Percentiles rank a stretch among this genome's conserved stretches.
Evolutionary conservation across 2,888 invertebrate genomes (phyloP).

Genomic region (Cheilosia scutellata): DNA sequence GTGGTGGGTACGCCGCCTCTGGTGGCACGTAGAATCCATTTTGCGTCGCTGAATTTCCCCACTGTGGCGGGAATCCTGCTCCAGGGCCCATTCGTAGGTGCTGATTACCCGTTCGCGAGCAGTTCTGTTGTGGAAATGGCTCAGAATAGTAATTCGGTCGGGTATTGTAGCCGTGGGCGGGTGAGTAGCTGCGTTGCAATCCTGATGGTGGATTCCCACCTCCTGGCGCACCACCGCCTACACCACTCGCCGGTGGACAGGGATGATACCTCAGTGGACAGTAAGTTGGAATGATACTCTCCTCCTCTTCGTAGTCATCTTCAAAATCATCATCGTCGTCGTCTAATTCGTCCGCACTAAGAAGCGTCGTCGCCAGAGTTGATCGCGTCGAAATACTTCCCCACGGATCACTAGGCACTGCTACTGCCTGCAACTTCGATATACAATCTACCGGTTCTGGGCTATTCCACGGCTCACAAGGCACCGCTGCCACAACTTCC

Average conservation of each 20-base stretch:
- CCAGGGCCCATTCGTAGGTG: conserved; percentile 80
- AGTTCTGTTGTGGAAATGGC: conserved; percentile 84
- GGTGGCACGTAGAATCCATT: conserved; percentile 78
- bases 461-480: conserved; percentile 82
- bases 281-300: conserved; percentile 84
- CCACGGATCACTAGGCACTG: conserved; percentile 88
- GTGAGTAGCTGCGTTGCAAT: conserved; percentile 77
- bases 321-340: conserved; percentile 84
- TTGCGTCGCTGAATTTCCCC: conserved; percentile 76
- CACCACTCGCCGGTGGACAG: conserved; percentile 77
- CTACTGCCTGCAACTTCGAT: conserved; percentile 89
- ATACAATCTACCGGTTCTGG: conserved; percentile 85
- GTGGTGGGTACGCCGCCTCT: conserved; percentile 81
- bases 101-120: conserved; percentile 84
- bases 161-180: conserved; percentile 81
- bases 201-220: conserved; percentile 42
- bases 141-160: conserved; percentile 84
- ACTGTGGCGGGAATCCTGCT: conserved; percentile 78
- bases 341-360: conserved; percentile 83
- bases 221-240: conserved; percentile 17
- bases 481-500: conserved; percentile 82
- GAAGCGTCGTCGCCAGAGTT: conserved; percentile 83
- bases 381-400: conserved; percentile 83
- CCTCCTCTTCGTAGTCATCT: conserved; percentile 84
- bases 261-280: conserved; percentile 83